Conservation (phyloP, 64 coral and sea anemone species). For the Montipora efflorescens region DNA sequence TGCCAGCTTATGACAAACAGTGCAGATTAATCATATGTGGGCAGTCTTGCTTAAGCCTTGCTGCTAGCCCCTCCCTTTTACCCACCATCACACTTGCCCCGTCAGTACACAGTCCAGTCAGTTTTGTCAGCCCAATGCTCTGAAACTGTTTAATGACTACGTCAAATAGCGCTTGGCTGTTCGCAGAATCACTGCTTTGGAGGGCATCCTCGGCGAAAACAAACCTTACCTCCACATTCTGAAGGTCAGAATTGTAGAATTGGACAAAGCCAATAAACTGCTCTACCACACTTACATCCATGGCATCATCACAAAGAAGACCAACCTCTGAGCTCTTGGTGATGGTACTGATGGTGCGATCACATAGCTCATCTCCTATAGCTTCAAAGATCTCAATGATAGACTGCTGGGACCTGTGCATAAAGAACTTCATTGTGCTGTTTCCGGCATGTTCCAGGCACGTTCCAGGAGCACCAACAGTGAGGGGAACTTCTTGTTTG, state of each 20-base stretch:
- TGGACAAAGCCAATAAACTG: neutral
- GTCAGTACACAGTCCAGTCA: conserved; percentile 8
- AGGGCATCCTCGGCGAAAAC: conserved; percentile 3
- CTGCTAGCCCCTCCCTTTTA: conserved; percentile 15
- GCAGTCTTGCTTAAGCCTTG: conserved; percentile 5
- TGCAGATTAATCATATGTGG: conserved; percentile 13
- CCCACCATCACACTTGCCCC: conserved; percentile 31
- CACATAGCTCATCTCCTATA: no score
- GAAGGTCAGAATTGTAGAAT: conserved; percentile 1
- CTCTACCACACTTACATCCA: neutral
- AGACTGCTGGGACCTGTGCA: neutral
- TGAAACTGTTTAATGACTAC: neutral
- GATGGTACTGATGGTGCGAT: neutral
- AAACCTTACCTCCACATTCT: conserved; percentile 22
- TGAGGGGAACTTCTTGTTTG: neutral
- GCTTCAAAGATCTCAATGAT: conserved; percentile 11
- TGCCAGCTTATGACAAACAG: conserved; percentile 22
- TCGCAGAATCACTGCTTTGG: conserved; percentile 12
- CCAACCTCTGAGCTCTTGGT: neutral
- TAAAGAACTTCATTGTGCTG: neutral
- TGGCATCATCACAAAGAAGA: neutral
- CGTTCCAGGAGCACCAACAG: neutral
- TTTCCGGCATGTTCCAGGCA: neutral
- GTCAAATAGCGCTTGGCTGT: conserved; percentile 19
- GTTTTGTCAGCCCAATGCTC: conserved; percentile 19